These are phyloP conservation scores for Naja naja DNA, from an alignment of 2,113 vertebrate genomes.

Conservation along the genomic window DNA sequence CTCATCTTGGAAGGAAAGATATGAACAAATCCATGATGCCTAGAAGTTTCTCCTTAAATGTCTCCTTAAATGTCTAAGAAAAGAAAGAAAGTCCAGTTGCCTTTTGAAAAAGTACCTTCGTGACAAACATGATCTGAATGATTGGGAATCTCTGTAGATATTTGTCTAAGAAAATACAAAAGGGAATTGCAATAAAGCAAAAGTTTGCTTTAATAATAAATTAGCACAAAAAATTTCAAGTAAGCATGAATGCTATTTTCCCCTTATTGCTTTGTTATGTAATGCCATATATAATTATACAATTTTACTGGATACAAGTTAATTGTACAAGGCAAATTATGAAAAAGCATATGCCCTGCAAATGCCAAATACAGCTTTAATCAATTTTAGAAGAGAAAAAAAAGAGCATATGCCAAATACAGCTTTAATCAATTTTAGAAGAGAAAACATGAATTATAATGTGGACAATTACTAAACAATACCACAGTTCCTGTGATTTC, in stretches of 20 bases:
- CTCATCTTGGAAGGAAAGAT: background rate
- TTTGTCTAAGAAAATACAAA: conserved; percentile 27
- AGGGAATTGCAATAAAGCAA: background rate
- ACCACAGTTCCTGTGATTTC: background rate
- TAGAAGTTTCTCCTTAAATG: background rate
- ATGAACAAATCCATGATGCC: background rate
- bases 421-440: background rate
- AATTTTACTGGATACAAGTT: conserved; percentile 39
- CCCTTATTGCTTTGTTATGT: conserved; percentile 19
- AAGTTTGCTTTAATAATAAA: conserved; percentile 31
- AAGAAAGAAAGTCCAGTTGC: background rate
- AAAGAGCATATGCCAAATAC: conserved; percentile 15
- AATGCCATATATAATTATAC: conserved; percentile 20
- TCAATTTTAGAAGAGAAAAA: background rate
- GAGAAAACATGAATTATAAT: background rate
- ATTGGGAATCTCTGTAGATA: background rate
- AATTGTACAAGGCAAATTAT: conserved; percentile 6
- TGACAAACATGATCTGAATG: background rate
- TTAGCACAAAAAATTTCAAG: background rate
- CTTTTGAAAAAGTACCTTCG: background rate
- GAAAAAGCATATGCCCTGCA: background rate
- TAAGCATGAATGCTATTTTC: conserved; percentile 39
- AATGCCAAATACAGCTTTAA: conserved; percentile 14
- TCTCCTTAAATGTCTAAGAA: conserved; percentile 13
- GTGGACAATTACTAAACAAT: background rate